phyloP scores from a whole-genome alignment of 2,113 vertebrate genomes.

The Excalfactoria chinensis region DNA sequence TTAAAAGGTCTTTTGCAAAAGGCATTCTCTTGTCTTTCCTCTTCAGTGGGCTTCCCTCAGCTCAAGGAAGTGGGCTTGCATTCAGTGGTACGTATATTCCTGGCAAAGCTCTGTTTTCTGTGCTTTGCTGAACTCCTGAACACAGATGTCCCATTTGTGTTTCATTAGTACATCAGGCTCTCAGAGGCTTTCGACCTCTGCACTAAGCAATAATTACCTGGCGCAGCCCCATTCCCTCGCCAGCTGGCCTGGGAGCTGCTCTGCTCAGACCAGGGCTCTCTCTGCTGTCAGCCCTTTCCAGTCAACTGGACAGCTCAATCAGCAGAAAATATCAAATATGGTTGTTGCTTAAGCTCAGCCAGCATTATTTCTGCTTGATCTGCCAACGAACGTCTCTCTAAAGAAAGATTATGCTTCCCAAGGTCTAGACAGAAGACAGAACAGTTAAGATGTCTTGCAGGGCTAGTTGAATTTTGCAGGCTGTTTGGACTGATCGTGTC shows the following conservation, averaged over 20 bases:
- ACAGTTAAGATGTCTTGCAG: conserved; percentile 12
- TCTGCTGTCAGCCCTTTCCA: conserved; percentile 83
- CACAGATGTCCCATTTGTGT: conserved; percentile 87
- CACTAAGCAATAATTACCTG: conserved; percentile 86
- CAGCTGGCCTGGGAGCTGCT: conserved; percentile 85
- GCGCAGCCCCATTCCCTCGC: conserved; percentile 77
- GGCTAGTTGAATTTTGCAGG: conserved; percentile 22
- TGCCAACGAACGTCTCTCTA: conserved; percentile 8
- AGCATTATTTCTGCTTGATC: conserved; percentile 14
- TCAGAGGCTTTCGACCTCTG: conserved; percentile 82
- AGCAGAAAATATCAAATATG: conserved; percentile 65
- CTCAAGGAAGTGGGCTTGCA: conserved; percentile 10
- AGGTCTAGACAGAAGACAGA: not conserved
- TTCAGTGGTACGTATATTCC: conserved; percentile 36
- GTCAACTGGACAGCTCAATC: conserved; percentile 80
- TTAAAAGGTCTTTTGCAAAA: not conserved
- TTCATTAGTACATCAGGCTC: conserved; percentile 81
- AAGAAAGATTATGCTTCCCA: conserved; percentile 24
- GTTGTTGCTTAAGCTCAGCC: conserved; percentile 11
- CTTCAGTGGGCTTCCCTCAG: conserved; percentile 21
- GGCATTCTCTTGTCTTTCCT: not conserved
- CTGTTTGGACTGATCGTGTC: not conserved
- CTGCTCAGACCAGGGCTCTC: conserved; percentile 80
- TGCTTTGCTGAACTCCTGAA: conserved; percentile 82
- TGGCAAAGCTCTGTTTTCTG: conserved; percentile 74